Evolutionary conservation across 2,797 vertebrate genomes (phyloP).

Genomic region (Cetoscarus ocellatus): DNA sequence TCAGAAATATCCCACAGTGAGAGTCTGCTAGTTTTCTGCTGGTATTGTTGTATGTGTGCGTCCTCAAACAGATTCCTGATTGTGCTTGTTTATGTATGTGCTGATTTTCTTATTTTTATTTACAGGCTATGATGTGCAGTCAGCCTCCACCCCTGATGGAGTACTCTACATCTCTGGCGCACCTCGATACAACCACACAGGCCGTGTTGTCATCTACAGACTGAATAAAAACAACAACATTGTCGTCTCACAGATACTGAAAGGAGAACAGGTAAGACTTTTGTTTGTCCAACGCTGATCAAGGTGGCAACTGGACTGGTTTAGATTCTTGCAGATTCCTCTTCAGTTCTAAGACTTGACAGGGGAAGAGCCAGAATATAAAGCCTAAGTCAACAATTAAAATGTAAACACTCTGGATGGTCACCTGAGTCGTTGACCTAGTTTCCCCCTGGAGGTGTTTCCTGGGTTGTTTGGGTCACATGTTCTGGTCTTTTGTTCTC

Average conservation of each 20-base stretch:
- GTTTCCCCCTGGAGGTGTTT: too few relatives aligned
- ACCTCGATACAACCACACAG: slow-evolving; percentile 95
- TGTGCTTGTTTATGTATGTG: neutral
- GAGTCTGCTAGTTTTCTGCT: slow-evolving; percentile 2
- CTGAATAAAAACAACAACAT: slow-evolving; percentile 78
- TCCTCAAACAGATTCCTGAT: neutral
- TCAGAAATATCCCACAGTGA: slow-evolving; percentile 48
- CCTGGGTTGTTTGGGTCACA: too few relatives aligned
- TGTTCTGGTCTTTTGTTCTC: too few relatives aligned
- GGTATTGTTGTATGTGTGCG: neutral
- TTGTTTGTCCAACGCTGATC: neutral
- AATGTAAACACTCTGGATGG: too few relatives aligned
- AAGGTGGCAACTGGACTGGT: too few relatives aligned
- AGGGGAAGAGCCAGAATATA: too few relatives aligned
- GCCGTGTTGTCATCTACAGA: slow-evolving; percentile 92
- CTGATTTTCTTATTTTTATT: slow-evolving; percentile 1
- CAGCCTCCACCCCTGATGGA: slow-evolving; percentile 85
- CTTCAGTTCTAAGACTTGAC: too few relatives aligned
- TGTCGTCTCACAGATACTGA: slow-evolving; percentile 87
- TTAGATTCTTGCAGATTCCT: too few relatives aligned
- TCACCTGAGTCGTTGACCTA: too few relatives aligned
- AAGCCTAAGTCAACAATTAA: too few relatives aligned
- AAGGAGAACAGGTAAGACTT: slow-evolving; percentile 91
- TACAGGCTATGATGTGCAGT: slow-evolving; percentile 94
- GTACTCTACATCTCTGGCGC: slow-evolving; percentile 93